Evolutionary conservation across 2,113 vertebrate genomes (phyloP).

Genomic region (Sebastes fasciatus): DNA sequence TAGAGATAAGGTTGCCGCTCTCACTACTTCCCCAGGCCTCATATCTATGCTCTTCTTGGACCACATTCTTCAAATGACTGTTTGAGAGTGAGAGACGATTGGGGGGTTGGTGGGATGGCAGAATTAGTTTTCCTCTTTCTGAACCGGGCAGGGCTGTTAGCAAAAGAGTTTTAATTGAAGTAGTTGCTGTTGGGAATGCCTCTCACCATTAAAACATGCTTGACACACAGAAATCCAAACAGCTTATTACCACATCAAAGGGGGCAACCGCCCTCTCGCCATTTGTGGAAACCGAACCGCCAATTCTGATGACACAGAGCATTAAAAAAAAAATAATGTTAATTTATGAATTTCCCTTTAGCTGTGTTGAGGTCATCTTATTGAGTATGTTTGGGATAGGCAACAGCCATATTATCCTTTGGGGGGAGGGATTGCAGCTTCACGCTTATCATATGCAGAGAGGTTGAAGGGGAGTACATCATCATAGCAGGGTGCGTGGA

Average conservation of each 20-base stretch:
- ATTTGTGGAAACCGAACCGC: slow-evolving; percentile 57
- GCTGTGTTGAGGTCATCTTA: slow-evolving; percentile 44
- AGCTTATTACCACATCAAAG: slow-evolving; percentile 81
- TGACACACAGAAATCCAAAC: slow-evolving; percentile 77
- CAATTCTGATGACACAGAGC: slow-evolving; percentile 66
- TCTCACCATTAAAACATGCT: slow-evolving; percentile 70
- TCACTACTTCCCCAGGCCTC: slow-evolving; percentile 41
- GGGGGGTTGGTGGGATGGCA: neutral
- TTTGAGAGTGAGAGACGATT: slow-evolving; percentile 3
- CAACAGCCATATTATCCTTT: slow-evolving; percentile 21
- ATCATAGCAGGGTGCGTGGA: neutral
- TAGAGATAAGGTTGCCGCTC: slow-evolving; percentile 17
- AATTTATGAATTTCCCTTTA: slow-evolving; percentile 54
- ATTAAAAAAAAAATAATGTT: slow-evolving; percentile 32
- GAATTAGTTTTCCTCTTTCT: slow-evolving; percentile 50
- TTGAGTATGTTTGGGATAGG: slow-evolving; percentile 12
- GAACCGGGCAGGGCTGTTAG: slow-evolving; percentile 65
- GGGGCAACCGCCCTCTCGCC: slow-evolving; percentile 45
- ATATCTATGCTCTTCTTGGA: slow-evolving; percentile 51
- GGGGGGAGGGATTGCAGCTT: neutral
- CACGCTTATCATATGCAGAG: slow-evolving; percentile 11
- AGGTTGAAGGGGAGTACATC: neutral
- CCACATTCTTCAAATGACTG: slow-evolving; percentile 49
- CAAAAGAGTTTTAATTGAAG: slow-evolving; percentile 75
- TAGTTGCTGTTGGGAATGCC: slow-evolving; percentile 75